Conservation (phyloP, 2,113 vertebrate genomes). For the Malurus cyaneus region DNA sequence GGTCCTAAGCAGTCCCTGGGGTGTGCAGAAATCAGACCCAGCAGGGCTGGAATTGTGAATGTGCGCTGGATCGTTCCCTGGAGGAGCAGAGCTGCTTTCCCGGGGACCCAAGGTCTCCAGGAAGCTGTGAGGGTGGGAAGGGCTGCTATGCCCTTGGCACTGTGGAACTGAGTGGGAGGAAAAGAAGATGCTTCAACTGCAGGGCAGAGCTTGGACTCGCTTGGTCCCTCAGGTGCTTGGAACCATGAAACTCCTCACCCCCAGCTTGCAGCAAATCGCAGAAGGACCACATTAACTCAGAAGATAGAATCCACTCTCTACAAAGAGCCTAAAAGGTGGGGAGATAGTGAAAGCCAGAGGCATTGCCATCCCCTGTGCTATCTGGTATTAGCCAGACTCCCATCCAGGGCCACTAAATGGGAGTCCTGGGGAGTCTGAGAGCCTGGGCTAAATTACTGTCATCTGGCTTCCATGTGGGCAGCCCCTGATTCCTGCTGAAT, state of each 20-base stretch:
- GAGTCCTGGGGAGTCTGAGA: not conserved
- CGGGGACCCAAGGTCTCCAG: not conserved
- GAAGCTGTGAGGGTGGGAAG: not conserved
- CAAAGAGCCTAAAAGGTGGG: not conserved
- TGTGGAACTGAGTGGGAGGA: not conserved
- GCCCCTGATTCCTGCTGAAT: not conserved
- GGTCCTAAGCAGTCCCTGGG: not conserved
- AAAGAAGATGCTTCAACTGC: not conserved
- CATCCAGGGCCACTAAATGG: not conserved
- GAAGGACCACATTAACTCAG: not conserved
- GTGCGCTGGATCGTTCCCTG: not conserved
- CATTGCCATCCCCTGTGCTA: not conserved
- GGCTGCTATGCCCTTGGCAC: not conserved
- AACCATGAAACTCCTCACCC: not conserved
- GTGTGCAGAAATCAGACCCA: not conserved
- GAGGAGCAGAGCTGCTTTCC: not conserved
- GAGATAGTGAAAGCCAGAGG: not conserved
- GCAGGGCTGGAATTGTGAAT: not conserved
- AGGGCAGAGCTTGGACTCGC: not conserved
- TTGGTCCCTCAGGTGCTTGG: not conserved
- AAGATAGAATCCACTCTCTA: not conserved
- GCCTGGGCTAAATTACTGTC: not conserved
- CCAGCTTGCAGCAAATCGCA: not conserved
- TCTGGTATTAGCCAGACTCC: not conserved
- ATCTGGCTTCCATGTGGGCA: slow-evolving; percentile 31